Evolutionary conservation across 2,113 vertebrate genomes (phyloP).

Genomic region (Ammodramus savannarum): DNA sequence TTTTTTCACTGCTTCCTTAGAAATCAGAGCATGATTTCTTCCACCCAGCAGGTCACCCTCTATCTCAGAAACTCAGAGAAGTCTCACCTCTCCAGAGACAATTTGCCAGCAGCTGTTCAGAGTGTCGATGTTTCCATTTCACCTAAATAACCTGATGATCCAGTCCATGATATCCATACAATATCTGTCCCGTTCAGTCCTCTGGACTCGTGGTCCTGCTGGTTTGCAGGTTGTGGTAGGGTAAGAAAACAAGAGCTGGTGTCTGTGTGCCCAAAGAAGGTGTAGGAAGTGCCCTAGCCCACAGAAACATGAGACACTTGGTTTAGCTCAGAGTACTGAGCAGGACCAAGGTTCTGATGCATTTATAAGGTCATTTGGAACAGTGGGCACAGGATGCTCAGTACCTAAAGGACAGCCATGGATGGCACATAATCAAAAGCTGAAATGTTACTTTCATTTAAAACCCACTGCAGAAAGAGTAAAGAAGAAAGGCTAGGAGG

Average conservation of each 20-base stretch:
- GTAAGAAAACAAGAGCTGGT: background rate
- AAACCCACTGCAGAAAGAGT: background rate
- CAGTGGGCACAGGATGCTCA: background rate
- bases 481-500: background rate
- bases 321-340: background rate
- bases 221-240: background rate
- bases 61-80: background rate
- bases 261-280: background rate
- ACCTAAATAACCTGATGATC: background rate
- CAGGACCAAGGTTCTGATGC: background rate
- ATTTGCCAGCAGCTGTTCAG: background rate
- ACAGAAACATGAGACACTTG: background rate
- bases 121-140: background rate
- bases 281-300: background rate
- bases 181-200: background rate
- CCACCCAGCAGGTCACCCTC: background rate
- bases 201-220: rapidly evolving
- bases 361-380: background rate
- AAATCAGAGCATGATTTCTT: background rate
- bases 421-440: background rate
- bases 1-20: background rate
- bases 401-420: background rate
- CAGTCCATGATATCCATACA: background rate
- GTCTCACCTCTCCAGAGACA: background rate
- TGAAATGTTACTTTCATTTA: background rate